These are phyloP conservation scores for Drymonia ruficornis DNA, from an alignment of 2,888 invertebrate genomes.

Conservation along the genomic window DNA sequence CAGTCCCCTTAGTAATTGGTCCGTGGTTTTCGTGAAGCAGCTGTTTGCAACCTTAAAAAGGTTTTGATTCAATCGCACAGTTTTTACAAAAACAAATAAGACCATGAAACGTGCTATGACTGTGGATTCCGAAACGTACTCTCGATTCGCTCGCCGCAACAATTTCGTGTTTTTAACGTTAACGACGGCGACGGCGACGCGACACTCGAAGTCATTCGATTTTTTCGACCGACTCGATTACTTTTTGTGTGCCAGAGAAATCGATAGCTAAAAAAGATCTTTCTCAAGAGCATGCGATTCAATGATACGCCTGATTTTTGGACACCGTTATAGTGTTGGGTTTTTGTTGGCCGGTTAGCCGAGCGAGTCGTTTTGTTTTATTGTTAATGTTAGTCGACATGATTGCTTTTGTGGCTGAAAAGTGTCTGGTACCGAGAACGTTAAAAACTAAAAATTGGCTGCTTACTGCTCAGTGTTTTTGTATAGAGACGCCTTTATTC, in stretches of 20 bases:
- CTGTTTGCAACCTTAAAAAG: no score
- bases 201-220: conserved; percentile 24
- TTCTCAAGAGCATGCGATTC: conserved; percentile 44
- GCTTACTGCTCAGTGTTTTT: conserved; percentile 1
- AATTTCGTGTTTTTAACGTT: conserved; percentile 30
- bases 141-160: conserved; percentile 10
- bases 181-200: conserved; percentile 17
- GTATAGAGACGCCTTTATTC: not conserved
- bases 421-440: conserved; percentile 7
- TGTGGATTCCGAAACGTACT: not conserved
- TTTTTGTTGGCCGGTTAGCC: conserved; percentile 29
- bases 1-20: no score
- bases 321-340: conserved; percentile 34
- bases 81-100: not conserved
- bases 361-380: conserved; percentile 17
- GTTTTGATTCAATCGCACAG: no score
- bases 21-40: no score
- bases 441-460: not conserved
- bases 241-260: conserved; percentile 60
- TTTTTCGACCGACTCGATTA: conserved; percentile 49
- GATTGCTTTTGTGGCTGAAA: conserved; percentile 27
- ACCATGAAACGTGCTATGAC: not conserved
- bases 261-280: conserved; percentile 48
- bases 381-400: conserved; percentile 16
- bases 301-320: conserved; percentile 46